phyloP scores from a whole-genome alignment of 2,888 invertebrate species.

The Eupithecia subfuscata region DNA sequence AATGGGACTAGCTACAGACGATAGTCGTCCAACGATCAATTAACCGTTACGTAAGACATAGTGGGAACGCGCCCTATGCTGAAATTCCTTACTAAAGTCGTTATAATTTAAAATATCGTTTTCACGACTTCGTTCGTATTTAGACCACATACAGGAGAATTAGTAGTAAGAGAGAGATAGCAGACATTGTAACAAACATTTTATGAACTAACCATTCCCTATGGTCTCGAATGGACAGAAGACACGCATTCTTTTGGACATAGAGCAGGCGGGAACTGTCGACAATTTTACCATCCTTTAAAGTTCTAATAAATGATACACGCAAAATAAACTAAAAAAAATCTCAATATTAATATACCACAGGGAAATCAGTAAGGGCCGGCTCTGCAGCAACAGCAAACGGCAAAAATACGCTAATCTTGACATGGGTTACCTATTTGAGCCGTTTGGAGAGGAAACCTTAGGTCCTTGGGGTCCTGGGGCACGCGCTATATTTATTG shows the following conservation, averaged over 20 bases:
- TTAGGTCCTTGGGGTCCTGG: too few species aligned
- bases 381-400: too few species aligned
- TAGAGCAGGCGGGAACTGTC: constrained; percentile 42
- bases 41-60: too few species aligned
- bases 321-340: not conserved
- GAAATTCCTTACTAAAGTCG: not conserved
- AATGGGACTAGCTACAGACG: too few species aligned
- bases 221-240: not conserved
- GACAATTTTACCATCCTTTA: not conserved
- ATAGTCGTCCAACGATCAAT: too few species aligned
- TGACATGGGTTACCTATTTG: too few species aligned
- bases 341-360: not conserved
- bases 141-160: not conserved
- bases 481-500: too few species aligned
- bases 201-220: constrained; percentile 51
- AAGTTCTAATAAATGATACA: not conserved
- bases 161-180: constrained; percentile 37
- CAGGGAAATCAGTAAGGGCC: too few species aligned
- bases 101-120: not conserved
- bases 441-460: too few species aligned
- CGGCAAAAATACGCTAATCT: not conserved
- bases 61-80: not conserved
- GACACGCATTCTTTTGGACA: constrained; percentile 43
- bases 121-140: constrained; percentile 1
- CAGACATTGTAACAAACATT: constrained; percentile 40